Conservation (phyloP, 1,140 invertebrate species). For the Cotesia chilonis region DNA sequence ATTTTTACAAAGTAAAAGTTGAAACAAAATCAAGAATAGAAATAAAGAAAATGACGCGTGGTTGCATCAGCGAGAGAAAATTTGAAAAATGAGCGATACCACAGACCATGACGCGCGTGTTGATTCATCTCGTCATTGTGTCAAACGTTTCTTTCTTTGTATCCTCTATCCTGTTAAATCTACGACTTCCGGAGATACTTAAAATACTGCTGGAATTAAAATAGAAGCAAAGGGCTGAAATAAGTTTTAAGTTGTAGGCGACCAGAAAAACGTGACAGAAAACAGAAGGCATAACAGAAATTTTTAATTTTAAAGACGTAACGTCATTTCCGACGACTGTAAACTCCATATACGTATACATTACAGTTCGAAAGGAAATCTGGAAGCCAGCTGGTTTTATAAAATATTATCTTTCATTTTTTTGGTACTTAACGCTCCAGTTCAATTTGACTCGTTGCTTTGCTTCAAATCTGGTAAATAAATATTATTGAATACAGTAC, state of each 20-base stretch:
- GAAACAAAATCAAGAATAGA: not conserved
- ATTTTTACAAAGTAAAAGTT: too few species aligned
- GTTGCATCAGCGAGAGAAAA: constrained; percentile 27
- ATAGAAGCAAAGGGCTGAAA: not conserved
- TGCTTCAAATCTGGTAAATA: too few species aligned
- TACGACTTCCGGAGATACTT: not conserved
- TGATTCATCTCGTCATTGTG: too few species aligned
- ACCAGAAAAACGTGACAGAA: constrained; percentile 3
- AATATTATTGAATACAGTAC: too few species aligned
- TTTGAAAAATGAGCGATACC: not conserved
- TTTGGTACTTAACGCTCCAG: not conserved
- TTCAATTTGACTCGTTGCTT: too few species aligned
- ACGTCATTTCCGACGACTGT: not conserved
- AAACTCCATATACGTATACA: not conserved
- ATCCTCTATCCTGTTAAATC: too few species aligned
- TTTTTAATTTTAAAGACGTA: not conserved
- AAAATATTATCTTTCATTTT: constrained; percentile 5
- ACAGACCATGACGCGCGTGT: not conserved
- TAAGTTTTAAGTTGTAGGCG: not conserved
- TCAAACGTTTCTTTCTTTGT: too few species aligned
- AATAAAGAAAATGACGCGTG: constrained; percentile 49
- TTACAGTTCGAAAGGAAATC: constrained; percentile 22
- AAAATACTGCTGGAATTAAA: not conserved
- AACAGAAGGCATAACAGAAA: constrained; percentile 8
- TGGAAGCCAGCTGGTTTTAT: constrained; percentile 38